Base-by-base conservation (phyloP, 1,140 invertebrate genomes). In the Sarcophaga bullata region DNA sequence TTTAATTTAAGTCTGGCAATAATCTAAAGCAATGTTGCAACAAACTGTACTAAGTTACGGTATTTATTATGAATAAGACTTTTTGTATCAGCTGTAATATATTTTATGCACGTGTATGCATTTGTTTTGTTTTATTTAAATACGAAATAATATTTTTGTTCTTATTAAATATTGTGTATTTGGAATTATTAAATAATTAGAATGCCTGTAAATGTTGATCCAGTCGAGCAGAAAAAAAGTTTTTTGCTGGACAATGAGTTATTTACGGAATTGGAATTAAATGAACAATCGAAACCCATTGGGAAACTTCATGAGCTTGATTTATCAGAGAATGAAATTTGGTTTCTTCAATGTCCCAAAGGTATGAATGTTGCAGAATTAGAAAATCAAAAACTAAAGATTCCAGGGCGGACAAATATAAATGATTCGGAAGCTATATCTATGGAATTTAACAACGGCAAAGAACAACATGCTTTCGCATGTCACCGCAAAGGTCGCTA, bases 331-430 rank as follows among this genome's bases (percentile, higher is more conserved):
- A 83, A 84, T 52, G 84, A 84, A 76, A 49, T 84, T 80, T 84
- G 82, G 82, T 11, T 84, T 6, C 25, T 84, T 19, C 84, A 84
- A 81, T 83, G 82, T 15, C 84, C 84, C 19, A 84, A 83, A 81
- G 82, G 81, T 58, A 82, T 68, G 46, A 52, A 83, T 54, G 11
- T 84, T 8, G 52, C 11, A n/a, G 19, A 82, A 8, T 25, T 84
- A 25, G 46, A 82, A 58, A 81, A 47, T n/a, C 50, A 84, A 54
- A 83, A 82, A 80, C 46, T 84, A 46, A 84, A 84, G 19, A 17
- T 84, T 6, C 84, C 84, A 5, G 84, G 84, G 8, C 82, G 82
- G 7, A 83, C 76, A 47, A 80, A 81, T 37, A n/a, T 81, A 13
- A 76, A 80, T 15, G 54, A 80, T 8, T 10, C 13, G 11, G 84